Base-by-base conservation (phyloP, 2,888 invertebrate genomes). In the Spodoptera littoralis region DNA sequence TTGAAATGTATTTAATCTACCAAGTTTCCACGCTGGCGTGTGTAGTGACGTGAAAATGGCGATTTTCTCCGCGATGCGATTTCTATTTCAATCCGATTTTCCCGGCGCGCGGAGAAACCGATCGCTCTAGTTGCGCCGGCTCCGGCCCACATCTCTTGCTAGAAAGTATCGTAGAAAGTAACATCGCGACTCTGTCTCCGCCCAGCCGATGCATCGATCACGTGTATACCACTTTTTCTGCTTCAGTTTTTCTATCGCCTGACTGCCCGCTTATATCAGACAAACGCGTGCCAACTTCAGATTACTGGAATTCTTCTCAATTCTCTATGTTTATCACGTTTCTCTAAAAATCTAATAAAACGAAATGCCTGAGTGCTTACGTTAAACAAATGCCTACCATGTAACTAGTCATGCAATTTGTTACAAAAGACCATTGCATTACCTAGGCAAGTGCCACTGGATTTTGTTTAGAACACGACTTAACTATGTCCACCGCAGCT, bases 141-240 rank as follows among this genome's bases (percentile, higher is more conserved):
- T 83, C 82, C 91, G 93, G 90, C 93, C 93, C 92, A 94, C 92
- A 94, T 94, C 93, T 93, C 92, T 92, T 88, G 90, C 93, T 94
- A 94, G 94, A 94, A 94, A 94, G 94, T 94, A 91, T 92, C 84
- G 89, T 94, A 93, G 94, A 94, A 94, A 94, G 94, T 94, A 94
- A 94, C 90, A 93, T 91, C 90, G 90, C 84, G 84, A 87, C 84
- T 83, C 87, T 86, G 88, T 90, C 91, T 90, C 86, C 89, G 88
- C 84, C 85, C 89, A 84, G 87, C 81, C 85, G 88, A 89, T 90
- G 89, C 90, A 88, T 89, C 88, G 87, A 92, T 92, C 91, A 91
- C 90, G 90, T 88, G 88, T 88, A 82, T 62, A 70, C 72, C 76
- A 84, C 84, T 90, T 91, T 92, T 89, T 87, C 82, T 88, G 80